Evolutionary conservation across 1,140 invertebrate species (phyloP).

Genomic region (Orchestia grillus): DNA sequence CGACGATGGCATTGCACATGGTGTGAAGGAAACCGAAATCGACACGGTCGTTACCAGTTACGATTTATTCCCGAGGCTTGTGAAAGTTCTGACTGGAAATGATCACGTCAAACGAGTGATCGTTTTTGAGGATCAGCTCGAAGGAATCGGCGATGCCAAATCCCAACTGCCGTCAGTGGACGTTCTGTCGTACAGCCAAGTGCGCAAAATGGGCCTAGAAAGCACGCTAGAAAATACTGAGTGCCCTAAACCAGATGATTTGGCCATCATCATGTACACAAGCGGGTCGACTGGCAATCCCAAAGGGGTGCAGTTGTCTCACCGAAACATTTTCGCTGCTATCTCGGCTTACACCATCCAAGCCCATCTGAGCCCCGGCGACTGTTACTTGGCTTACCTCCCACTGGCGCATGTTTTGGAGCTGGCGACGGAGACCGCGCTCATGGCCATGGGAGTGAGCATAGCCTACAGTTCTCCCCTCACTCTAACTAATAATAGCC

Average conservation of each 20-base stretch:
- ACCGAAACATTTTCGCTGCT: conserved; percentile 67
- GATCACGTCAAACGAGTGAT: conserved; percentile 62
- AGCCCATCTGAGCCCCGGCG: conserved; percentile 69
- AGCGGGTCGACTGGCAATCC: conserved; percentile 77
- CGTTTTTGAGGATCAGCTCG: conserved; percentile 67
- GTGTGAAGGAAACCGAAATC: conserved; percentile 66
- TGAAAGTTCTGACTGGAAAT: conserved; percentile 61
- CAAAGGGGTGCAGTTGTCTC: conserved; percentile 74
- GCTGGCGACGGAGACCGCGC: conserved; percentile 65
- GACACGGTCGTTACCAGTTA: conserved; percentile 64
- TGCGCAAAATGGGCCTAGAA: conserved; percentile 58
- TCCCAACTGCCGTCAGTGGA: conserved; percentile 54
- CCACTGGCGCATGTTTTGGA: conserved; percentile 70
- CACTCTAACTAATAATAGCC: conserved; percentile 69
- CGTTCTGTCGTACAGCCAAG: conserved; percentile 61
- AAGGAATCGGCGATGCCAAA: conserved; percentile 63
- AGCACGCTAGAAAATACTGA: conserved; percentile 25
- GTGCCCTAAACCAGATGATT: conserved; percentile 60
- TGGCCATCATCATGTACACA: conserved; percentile 74
- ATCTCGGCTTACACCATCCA: conserved; percentile 65
- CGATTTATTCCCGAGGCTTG: conserved; percentile 66
- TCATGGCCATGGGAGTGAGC: conserved; percentile 68
- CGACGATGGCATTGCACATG: conserved; percentile 65
- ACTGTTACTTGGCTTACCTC: conserved; percentile 69
- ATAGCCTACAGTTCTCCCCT: conserved; percentile 70